Base-by-base conservation (phyloP, 2,888 invertebrate genomes). In the Orthosia cruda region DNA sequence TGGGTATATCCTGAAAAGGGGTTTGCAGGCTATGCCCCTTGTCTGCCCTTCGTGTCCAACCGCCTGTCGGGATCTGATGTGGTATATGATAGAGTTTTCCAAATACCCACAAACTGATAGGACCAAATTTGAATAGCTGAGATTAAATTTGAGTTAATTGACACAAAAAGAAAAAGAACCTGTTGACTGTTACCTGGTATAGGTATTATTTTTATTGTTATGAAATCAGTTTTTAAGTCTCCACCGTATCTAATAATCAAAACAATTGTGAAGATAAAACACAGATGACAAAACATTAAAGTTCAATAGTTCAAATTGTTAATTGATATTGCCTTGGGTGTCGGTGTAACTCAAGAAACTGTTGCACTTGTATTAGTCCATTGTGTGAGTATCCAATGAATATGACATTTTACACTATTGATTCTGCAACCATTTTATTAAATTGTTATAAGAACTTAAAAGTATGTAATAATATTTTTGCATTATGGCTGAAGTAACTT, bases 271-370 rank as follows among this genome's bases (percentile, higher is more conserved):
- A 58, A 74, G 57, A 78, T 74, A 50, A 69, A 57, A 47, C 23
- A 50, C 49, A n/a, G 40, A 58, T 45, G 40, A 40, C n/a, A 50
- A 50, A 13, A 58, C 11, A 57, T 57, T 50, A 13, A 69, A 70
- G 79, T 69, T 68, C 49, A 74, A 77, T 50, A 50, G 78, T 78
- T 74, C 57, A 70, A 52, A 59, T 32, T 15, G 50, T 74, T 58
- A 23, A 79, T 79, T 71, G 23, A 70, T 32, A 71, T 79, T 71
- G n/a, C 47, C n/a, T 79, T 78, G 50, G n/a, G 11, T 32, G 32
- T n/a, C 13, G 15, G n/a, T 52, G 47, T 18, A 32, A 45, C 45
- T 58, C 45, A 16, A 80, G 12, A 71, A 32, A 80, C 71, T 49
- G 23, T 23, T 2, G 3, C n/a, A 45, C 32, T 47, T 52, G 12